Percentiles rank a stretch among this genome's conserved stretches.
These are phyloP conservation scores for Brachionus plicatilis DNA, from an alignment of 1,140 invertebrate species.

Conservation along the genomic window DNA sequence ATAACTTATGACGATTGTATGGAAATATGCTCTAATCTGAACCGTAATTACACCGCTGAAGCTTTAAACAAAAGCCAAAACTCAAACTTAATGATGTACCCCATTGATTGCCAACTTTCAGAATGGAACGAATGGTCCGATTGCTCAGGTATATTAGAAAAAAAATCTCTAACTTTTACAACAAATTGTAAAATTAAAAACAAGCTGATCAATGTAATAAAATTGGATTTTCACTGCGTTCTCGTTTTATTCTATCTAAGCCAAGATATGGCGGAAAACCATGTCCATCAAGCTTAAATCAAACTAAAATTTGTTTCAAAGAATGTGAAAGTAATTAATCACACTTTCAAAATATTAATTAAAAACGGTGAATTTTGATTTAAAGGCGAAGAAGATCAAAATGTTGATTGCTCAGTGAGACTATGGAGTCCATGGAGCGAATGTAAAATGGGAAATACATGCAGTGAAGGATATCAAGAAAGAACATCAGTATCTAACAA, in stretches of 20 bases:
- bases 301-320: conserved; percentile 7
- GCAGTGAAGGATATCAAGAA: conserved; percentile 13
- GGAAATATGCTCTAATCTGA: neutral
- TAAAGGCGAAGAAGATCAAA: neutral
- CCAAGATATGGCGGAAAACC: neutral
- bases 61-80: neutral
- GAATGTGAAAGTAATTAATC: neutral
- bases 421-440: conserved; percentile 9
- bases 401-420: conserved; percentile 4
- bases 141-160: conserved; percentile 4
- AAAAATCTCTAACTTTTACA: neutral
- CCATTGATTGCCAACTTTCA: conserved; percentile 14
- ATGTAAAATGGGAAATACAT: conserved; percentile 17
- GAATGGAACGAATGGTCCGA: conserved; percentile 37
- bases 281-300: conserved; percentile 15
- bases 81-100: conserved; percentile 11
- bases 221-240: neutral
- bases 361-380: neutral
- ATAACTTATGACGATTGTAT: conserved; percentile 42
- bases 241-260: neutral
- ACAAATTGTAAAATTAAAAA: neutral
- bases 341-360: neutral
- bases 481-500: neutral
- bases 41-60: neutral
- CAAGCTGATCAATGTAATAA: neutral